These are phyloP conservation scores for Agrotis ipsilon DNA, from an alignment of 2,888 invertebrate genomes.

Conservation along the genomic window DNA sequence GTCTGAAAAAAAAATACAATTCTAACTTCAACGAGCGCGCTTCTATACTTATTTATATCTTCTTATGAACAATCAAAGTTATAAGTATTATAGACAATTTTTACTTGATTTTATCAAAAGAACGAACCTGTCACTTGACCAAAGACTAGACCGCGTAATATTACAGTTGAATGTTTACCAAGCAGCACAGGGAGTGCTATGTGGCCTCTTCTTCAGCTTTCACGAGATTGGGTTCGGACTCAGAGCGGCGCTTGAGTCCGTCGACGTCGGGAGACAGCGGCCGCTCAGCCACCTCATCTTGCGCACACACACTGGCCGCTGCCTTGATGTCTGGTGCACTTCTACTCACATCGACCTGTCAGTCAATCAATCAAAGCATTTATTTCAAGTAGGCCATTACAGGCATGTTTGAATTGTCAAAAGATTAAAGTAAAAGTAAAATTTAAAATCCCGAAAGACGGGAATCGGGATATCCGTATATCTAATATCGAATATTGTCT, in stretches of 20 bases:
- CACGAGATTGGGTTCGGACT: conserved; percentile 92
- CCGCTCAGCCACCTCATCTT: conserved; percentile 73
- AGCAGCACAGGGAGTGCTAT: conserved; percentile 69
- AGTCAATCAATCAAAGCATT: background rate
- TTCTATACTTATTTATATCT: conserved; percentile 41
- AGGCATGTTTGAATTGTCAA: too few species aligned
- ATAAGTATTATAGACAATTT: conserved; percentile 35
- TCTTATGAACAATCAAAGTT: conserved; percentile 32
- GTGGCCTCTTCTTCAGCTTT: conserved; percentile 86
- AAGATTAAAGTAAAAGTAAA: too few species aligned
- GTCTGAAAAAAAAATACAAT: conserved; percentile 43
- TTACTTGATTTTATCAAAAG: conserved; percentile 53
- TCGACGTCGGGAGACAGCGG: conserved; percentile 81
- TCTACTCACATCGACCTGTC: conserved; percentile 89
- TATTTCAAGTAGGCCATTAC: too few species aligned
- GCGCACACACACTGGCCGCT: conserved; percentile 68
- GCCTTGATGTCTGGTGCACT: conserved; percentile 92
- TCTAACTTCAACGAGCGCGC: conserved; percentile 33
- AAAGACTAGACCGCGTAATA: conserved; percentile 60
- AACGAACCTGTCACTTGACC: conserved; percentile 53
- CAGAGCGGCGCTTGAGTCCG: conserved; percentile 91
- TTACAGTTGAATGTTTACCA: conserved; percentile 55
- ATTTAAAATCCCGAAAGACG: too few species aligned
- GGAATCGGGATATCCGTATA: too few species aligned
- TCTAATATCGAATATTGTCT: too few species aligned